phyloP scores from a whole-genome alignment of 2,888 invertebrate species.

The Dioctria rufipes region DNA sequence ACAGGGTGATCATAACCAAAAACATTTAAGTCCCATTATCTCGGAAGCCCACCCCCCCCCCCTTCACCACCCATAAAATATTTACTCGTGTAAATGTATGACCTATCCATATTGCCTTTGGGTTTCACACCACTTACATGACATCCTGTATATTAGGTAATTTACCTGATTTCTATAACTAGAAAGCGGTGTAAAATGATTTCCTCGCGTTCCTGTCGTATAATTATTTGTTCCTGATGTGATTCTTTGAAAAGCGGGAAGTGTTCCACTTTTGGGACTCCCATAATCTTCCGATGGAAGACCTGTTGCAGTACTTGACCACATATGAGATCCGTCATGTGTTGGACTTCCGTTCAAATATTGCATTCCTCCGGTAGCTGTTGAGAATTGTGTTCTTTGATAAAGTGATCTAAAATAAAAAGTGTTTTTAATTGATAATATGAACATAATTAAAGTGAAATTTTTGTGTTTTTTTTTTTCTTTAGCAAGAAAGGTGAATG shows the following conservation, averaged over 20 bases:
- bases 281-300: slow-evolving; percentile 67
- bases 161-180: slow-evolving; percentile 69
- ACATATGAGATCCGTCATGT: slow-evolving; percentile 62
- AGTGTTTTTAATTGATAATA: not conserved
- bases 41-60: too few relatives aligned
- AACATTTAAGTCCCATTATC: too few relatives aligned
- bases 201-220: slow-evolving; percentile 54
- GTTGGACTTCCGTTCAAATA: slow-evolving; percentile 63
- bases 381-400: slow-evolving; percentile 67
- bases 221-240: slow-evolving; percentile 59
- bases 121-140: too few relatives aligned
- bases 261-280: slow-evolving; percentile 66
- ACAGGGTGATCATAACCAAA: too few relatives aligned
- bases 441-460: too few relatives aligned
- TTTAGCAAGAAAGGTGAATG: too few relatives aligned
- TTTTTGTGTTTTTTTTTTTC: too few relatives aligned
- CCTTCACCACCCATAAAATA: too few relatives aligned
- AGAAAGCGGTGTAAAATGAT: slow-evolving; percentile 66
- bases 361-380: slow-evolving; percentile 67
- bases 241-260: slow-evolving; percentile 70
- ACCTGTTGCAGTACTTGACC: slow-evolving; percentile 63
- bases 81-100: too few relatives aligned
- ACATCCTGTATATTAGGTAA: not conserved
- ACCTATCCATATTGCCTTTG: too few relatives aligned
- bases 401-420: slow-evolving; percentile 66